Base-by-base conservation (phyloP, 2,888 invertebrate species). In the Priocnemis perturbator region DNA sequence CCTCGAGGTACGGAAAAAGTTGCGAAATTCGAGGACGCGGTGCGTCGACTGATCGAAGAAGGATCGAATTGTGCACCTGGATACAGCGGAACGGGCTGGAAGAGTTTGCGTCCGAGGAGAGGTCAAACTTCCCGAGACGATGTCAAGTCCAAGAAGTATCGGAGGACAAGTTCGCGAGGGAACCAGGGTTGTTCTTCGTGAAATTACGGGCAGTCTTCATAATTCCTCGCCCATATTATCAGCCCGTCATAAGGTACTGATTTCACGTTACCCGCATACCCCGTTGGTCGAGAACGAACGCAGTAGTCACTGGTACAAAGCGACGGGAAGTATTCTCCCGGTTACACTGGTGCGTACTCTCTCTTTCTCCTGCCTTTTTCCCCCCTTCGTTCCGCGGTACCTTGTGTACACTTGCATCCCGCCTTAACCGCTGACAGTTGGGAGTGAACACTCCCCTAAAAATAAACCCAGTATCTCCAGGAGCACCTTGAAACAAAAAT, bases 161-260 rank as follows among this genome's bases (percentile, higher is more conserved):
- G 65, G 74, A 30, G 72, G 79, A 17, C 61, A 73, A 5, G 77
- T 61, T 67, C 84, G 85, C n/a, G 86, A 87, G 56, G 86, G 85
- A 7, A 85, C 82, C 21, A 79, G 85, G 57, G 79, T 86, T 11
- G 79, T 86, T 45, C 74, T 87, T 37, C 81, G 83, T 23, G 87
- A 87, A 71, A 86, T 86, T 62, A 87, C 87, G 30, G 86, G 83
- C n/a, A 78, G 81, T 15, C 78, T 87, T 48, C 83, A 86, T 26
- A 87, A 87, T 78, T 86, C 85, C 15, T 71, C 86, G 15, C 78
- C 82, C 17, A 65, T 71, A 48, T 81, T 78, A 21, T 55, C 74
- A 26, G 59, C 76, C 15, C 77, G 72, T 52, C 73, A 65, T 66
- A 85, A 85, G 81, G 87, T 86, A 81, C 17, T 17, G 1, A 37